Evolutionary conservation across 1,140 invertebrate species (phyloP), one percentile per base, ranked within the genome.

Genomic region (Zaprionus capensis): DNA sequence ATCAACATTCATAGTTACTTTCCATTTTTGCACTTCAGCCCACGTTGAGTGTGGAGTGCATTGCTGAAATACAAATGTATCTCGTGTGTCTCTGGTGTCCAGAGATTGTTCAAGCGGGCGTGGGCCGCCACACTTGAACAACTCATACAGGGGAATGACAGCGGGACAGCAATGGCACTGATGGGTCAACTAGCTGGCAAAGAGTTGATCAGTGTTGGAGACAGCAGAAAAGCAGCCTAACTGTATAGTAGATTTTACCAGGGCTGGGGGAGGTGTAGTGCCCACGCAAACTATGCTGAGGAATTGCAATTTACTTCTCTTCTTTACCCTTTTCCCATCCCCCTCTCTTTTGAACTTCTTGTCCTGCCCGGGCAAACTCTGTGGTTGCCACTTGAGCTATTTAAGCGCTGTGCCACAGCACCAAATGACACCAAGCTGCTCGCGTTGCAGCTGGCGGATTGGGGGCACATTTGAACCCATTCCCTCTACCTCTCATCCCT

Each of bases 381-480:
- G 36, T 55, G 67, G 64, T 66, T 76, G 53, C 71, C 76, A 86
- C 80, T 86, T 87, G 80, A 88, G 84, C 83, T 78, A 80, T 88
- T 87, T 87, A 69, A 82, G 58, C 72, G 73, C 57, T 66, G 70
- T 82, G 76, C 66, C 82, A 82, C 76, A 76, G 82, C 73, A 76
- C 55, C 69, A 78, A 82, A 71, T 80, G 78, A 78, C 78, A 77
- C 74, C 63, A 62, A 24, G 34, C 34, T 24, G 2, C 17, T 62
- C 38, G 28, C 58, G 3, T n/a, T 71, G 41, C 61, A 57, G 22
- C 41, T 26, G 24, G 22, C 53, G 31, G 41, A 44, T 55, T 28
- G 68, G 36, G 64, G 34, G 64, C 55, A 67, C 26, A 57, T 67
- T 56, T 49, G 34, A n/a, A 31, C 61, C 24, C 41, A 24, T 1